Percentiles rank a stretch among this genome's conserved stretches.
These are phyloP conservation scores for cat (Felis catus) DNA, from an alignment of 2,113 vertebrate genomes.

Conservation along the genomic window F.catus_Fca126_mat1.0 CM031411.1:33785501-33786000, in stretches of 20 bases:
- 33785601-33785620: neutral
- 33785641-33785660: neutral
- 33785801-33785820: neutral
- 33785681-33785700: neutral
- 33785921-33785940: neutral
- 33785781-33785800: neutral
- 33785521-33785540: neutral
- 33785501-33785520: neutral
- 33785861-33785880: neutral
- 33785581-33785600: neutral
- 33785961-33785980: neutral
- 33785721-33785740: neutral
- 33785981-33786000: slow-evolving; percentile 11
- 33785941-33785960: neutral
- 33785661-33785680: neutral
- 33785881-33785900: neutral
- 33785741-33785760: neutral
- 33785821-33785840: neutral
- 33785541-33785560: neutral
- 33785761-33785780: neutral
- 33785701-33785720: neutral
- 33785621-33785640: neutral
- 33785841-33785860: neutral
- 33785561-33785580: neutral
- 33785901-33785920: neutral